Base-by-base conservation (phyloP, 2,888 invertebrate species). In the Erebia epiphron region DNA sequence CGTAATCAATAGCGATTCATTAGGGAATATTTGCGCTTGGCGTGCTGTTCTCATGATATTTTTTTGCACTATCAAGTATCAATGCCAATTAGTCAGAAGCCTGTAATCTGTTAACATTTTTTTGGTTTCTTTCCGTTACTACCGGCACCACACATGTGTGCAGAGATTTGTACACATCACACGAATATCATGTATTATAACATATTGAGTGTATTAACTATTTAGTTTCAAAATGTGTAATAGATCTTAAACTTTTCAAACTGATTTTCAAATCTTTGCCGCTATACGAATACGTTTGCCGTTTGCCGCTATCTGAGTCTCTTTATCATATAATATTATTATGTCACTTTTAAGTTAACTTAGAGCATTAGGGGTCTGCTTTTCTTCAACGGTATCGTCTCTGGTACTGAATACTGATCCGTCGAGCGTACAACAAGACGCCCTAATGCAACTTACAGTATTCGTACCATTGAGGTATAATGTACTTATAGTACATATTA, bases 1-100 rank as follows among this genome's bases (percentile, higher is more conserved):
- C 66, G 66, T 49, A 41, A 60, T 35, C 49, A 35, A 43, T 62
- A 49, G 67, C 62, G 46, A 57, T 63, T 70, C 49, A 41, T 62
- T 67, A 43, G 35, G 58, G 64, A 68, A 68, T 67, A 62, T 68
- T 68, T 60, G 26, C 67, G 46, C 49, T 60, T 26, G 43, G 52
- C 54, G 54, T 41, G 64, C 64, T 50, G 60, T 49, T 16, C 62
- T 62, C 43, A 16, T 64, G 46, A 46, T 56, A 10, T 50, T 58
- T 62, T 71, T 64, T 54, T 52, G 46, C 62, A 60, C 43, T 41
- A 50, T 14, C 21, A 21, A 46, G 35, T 50, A 56, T 62, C 70
- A 70, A 67, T 67, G 70, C 52, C 70, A 62, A 49, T 66, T 70
- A 60, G 61, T 46, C 57, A 18, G 13, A 14, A 46, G 5, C 3